Conservation (phyloP, 2,888 invertebrate species). For the Watsonalla cultraria region DNA sequence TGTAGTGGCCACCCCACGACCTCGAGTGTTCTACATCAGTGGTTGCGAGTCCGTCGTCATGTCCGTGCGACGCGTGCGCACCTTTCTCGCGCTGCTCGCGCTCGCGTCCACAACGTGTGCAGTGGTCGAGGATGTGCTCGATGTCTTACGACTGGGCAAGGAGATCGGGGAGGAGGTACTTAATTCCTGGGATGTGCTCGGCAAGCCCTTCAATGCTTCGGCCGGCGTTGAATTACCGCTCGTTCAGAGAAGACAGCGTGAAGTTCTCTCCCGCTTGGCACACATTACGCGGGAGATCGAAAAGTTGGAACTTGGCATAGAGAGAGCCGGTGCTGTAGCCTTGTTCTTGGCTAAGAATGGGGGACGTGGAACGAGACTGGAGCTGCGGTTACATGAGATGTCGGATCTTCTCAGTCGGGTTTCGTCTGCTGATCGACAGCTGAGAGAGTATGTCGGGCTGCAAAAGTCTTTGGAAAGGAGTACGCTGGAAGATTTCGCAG, state of each 20-base stretch:
- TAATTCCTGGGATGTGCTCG: constrained; percentile 82
- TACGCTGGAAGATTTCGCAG: constrained; percentile 85
- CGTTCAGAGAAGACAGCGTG: constrained; percentile 79
- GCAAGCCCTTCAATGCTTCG: constrained; percentile 71
- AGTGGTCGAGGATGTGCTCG: constrained; percentile 79
- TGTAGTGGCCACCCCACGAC: constrained; percentile 48
- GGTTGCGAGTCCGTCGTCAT: constrained; percentile 58
- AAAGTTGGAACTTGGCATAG: constrained; percentile 46
- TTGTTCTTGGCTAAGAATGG: constrained; percentile 58
- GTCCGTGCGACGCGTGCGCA: constrained; percentile 49
- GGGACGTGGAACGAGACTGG: constrained; percentile 66
- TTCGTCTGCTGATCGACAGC: constrained; percentile 77
- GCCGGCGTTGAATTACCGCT: constrained; percentile 80
- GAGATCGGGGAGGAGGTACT: constrained; percentile 80
- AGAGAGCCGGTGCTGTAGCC: constrained; percentile 45
- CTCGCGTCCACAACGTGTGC: constrained; percentile 49
- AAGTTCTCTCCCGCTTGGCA: constrained; percentile 73
- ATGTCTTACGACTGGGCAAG: constrained; percentile 78
- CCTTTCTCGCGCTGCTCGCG: constrained; percentile 43
- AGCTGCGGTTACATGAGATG: constrained; percentile 80
- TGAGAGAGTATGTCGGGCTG: constrained; percentile 77
- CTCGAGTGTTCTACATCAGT: constrained; percentile 47
- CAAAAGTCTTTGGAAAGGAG: constrained; percentile 77
- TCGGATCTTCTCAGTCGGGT: constrained; percentile 79
- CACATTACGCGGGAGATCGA: constrained; percentile 51